phyloP scores from a whole-genome alignment of 1,140 invertebrate species.

The Rhizoglyphus robini region DNA sequence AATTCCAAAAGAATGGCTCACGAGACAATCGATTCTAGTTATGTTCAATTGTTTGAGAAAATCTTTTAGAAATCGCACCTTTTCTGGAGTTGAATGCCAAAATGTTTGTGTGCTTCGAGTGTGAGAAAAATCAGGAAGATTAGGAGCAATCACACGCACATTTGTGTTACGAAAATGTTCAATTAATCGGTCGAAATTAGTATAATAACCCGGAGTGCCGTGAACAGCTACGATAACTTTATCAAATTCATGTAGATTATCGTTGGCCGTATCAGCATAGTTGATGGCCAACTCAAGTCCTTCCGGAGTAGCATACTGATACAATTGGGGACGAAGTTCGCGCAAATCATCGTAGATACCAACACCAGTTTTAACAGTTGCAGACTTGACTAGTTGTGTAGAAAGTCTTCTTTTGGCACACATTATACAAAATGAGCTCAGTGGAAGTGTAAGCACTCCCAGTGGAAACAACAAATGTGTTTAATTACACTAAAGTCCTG shows the following conservation, averaged over 20 bases:
- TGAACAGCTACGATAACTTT: constrained; percentile 14
- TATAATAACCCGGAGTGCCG: constrained; percentile 16
- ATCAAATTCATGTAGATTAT: background rate
- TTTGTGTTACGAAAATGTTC: constrained; percentile 6
- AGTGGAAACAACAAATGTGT: too few relatives aligned
- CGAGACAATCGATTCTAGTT: constrained; percentile 4
- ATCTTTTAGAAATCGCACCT: constrained; percentile 1
- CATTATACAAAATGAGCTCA: background rate
- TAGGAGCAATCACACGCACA: constrained; percentile 12
- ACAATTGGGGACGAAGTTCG: constrained; percentile 1
- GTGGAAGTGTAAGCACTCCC: background rate
- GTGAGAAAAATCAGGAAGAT: constrained; percentile 11
- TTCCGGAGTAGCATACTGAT: background rate
- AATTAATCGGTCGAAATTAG: constrained; percentile 3
- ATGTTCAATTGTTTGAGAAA: background rate
- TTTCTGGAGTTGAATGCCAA: constrained; percentile 14
- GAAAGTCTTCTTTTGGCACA: background rate
- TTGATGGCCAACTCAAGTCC: constrained; percentile 3
- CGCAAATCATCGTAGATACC: constrained; percentile 4
- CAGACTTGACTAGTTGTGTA: background rate
- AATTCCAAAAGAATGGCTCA: constrained; percentile 8
- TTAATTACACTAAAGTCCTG: too few relatives aligned
- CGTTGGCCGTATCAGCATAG: background rate
- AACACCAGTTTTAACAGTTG: background rate
- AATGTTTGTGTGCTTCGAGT: constrained; percentile 8